Evolutionary conservation across 2,888 invertebrate species (phyloP).

Genomic region (Harpagoxenus sublaevis): DNA sequence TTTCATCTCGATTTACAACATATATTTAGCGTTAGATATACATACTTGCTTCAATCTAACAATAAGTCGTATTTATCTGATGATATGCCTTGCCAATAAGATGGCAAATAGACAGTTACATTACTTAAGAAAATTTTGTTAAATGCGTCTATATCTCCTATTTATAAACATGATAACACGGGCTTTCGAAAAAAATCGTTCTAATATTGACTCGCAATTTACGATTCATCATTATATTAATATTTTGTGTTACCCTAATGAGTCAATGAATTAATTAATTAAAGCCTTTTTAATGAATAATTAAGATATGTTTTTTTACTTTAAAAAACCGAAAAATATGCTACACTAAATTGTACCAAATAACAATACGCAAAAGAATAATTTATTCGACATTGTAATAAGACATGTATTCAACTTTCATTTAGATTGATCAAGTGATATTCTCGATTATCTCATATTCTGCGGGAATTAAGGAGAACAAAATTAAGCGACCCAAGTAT

Average conservation of each 20-base stretch:
- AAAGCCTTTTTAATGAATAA: not conserved
- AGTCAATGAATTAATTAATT: not conserved
- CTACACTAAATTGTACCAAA: not conserved
- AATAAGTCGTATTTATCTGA: not conserved
- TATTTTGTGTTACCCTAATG: not conserved
- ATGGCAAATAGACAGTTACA: not conserved
- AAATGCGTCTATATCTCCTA: not conserved
- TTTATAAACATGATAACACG: not conserved
- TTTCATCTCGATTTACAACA: not conserved
- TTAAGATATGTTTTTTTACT: not conserved
- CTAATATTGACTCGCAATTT: not conserved
- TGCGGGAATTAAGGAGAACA: not conserved
- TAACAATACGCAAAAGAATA: not conserved
- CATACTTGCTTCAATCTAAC: not conserved
- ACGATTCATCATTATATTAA: not conserved
- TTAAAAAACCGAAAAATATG: not conserved
- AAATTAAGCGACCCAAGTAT: not conserved
- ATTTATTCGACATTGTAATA: not conserved
- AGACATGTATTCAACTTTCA: not conserved
- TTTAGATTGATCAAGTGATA: conserved; percentile 7
- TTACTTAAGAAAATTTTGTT: not conserved
- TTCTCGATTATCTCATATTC: conserved; percentile 13
- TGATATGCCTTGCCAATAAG: not conserved
- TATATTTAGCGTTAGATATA: not conserved
- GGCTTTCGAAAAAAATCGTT: not conserved